These are phyloP conservation scores for Hipparchia semele DNA, from an alignment of 2,888 invertebrate genomes.

Conservation along the genomic window DNA sequence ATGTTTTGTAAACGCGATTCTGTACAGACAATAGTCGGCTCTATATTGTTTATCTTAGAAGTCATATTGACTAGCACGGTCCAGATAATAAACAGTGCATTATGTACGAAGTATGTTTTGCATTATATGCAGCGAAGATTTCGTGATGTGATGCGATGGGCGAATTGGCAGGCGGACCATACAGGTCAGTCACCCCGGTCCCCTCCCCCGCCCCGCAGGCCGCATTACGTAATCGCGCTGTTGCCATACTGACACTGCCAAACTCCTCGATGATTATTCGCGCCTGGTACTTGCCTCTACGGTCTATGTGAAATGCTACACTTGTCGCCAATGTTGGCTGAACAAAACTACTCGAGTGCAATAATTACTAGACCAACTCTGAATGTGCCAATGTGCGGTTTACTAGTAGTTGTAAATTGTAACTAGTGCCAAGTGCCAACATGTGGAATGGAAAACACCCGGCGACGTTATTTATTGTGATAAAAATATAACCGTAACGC, in stretches of 20 bases:
- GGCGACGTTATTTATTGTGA: not conserved
- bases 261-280: slow-evolving; percentile 62
- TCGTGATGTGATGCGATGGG: slow-evolving; percentile 76
- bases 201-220: slow-evolving; percentile 50
- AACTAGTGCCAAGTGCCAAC: not conserved
- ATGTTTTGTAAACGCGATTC: slow-evolving; percentile 18
- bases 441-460: not conserved
- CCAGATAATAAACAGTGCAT: slow-evolving; percentile 23
- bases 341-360: not conserved
- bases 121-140: slow-evolving; percentile 69
- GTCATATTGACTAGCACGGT: slow-evolving; percentile 15
- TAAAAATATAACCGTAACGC: slow-evolving; percentile 1
- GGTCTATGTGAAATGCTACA: slow-evolving; percentile 31
- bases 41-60: not conserved
- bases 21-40: slow-evolving; percentile 5
- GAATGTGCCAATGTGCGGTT: not conserved
- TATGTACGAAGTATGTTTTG: slow-evolving; percentile 39
- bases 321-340: slow-evolving; percentile 7
- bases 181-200: slow-evolving; percentile 72
- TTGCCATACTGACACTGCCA: slow-evolving; percentile 77
- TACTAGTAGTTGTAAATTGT: not conserved
- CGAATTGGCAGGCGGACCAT: slow-evolving; percentile 78
- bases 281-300: slow-evolving; percentile 59
- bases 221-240: slow-evolving; percentile 70
- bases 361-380: not conserved